Evolutionary conservation across 2,113 vertebrate genomes (phyloP).

Genomic region (Micronycteris hirsuta): DNA sequence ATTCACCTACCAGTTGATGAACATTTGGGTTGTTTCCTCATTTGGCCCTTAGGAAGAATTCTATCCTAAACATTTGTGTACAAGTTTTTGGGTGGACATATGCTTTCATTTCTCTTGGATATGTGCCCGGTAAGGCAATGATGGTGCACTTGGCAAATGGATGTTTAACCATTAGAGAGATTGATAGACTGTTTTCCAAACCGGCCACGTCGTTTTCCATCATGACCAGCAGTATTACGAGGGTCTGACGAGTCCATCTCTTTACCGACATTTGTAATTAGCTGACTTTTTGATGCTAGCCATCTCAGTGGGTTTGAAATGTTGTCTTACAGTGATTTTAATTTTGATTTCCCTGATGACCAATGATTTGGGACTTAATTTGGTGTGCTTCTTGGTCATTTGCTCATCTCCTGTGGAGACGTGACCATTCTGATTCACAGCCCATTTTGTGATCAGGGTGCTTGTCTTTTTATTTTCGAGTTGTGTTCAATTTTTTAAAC

Average conservation of each 20-base stretch:
- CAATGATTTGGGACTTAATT: background rate
- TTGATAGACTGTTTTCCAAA: background rate
- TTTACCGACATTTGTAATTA: background rate
- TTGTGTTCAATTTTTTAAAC: background rate
- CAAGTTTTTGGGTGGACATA: no score
- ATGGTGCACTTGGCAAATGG: background rate
- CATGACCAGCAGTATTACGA: background rate
- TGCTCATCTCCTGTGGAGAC: background rate
- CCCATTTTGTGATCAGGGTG: background rate
- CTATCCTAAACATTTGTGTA: no score
- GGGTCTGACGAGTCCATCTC: no score
- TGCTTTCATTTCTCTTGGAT: no score
- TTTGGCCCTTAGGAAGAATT: no score
- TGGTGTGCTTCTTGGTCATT: no score
- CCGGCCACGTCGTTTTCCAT: background rate
- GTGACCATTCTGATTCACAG: background rate
- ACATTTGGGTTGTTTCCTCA: no score
- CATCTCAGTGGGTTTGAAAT: no score
- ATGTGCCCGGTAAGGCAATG: background rate
- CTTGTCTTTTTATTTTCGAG: background rate
- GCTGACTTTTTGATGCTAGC: no score
- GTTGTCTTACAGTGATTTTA: no score
- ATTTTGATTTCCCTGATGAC: no score
- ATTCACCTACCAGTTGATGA: no score
- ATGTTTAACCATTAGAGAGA: background rate